Base-by-base conservation (phyloP, 2,113 vertebrate species). In the Gavia stellata region DNA sequence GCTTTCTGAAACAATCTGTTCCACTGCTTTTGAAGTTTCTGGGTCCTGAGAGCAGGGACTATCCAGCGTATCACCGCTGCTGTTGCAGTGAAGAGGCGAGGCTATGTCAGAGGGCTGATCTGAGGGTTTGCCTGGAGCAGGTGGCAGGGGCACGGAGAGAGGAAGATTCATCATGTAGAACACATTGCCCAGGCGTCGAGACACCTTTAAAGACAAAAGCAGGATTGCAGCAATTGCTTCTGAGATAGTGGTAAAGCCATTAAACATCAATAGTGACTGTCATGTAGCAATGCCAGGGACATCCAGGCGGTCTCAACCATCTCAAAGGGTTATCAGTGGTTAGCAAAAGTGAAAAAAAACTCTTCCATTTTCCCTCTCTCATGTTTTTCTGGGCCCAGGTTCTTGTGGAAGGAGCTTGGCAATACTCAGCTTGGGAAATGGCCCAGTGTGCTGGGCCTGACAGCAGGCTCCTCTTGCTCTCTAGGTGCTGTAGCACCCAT, bases 111-210 rank as follows among this genome's bases (percentile, higher is more conserved):
- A 94, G 6, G 98, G 98, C 59, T 98, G 98, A 47, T 99, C 98
- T 1, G 97, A 17, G 50, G 97, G 68, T 91, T 99, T 99, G 86
- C 98, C 98, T 10, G 98, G 77, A 25, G 98, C 84, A 59, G 97
- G 92, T 70, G 96, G 94, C 34, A 91, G 96, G 10, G 71, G 92
- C 83, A 92, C 4, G 1, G 99, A 61, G 74, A 99, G 95, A 17
- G 98, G 98, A 52, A 99, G 96, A 65, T 98, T 99, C 98, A 98
- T 98, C 98, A 98, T 98, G 95, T 98, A 99, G 89, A 99, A 94
- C 84, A 98, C 96, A 21, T 96, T 99, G 84, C 98, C 98, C 96
- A 99, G 58, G 17, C 98, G 98, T 42, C 98, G 98, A 50, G 98
- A 99, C 47, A 99, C 98, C 99, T 99, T 96, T 45, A 91, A 96